Percentiles rank a stretch among this genome's conserved stretches.
These are phyloP conservation scores for Saiga tatarica DNA, from an alignment of 2,113 vertebrate species.

Conservation along the genomic window DNA sequence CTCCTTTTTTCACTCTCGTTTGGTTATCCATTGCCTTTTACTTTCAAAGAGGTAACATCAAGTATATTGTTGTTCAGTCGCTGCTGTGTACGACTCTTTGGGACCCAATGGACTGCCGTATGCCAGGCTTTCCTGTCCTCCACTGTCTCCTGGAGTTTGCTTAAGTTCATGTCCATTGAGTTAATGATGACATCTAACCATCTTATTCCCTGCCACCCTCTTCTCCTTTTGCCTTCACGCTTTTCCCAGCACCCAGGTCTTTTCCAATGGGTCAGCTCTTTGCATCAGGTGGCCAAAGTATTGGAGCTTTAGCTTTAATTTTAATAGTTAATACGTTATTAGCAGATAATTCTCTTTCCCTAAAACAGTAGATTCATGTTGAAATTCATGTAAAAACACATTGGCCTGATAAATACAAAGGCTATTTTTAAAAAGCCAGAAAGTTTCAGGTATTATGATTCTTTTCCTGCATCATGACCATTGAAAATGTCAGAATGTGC, in stretches of 20 bases:
- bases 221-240: background rate
- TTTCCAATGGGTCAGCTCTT: background rate
- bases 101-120: background rate
- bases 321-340: background rate
- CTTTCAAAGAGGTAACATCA: background rate
- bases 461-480: background rate
- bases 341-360: background rate
- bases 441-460: background rate
- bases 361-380: background rate
- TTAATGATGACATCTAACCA: background rate
- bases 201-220: background rate
- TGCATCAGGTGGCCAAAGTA: background rate
- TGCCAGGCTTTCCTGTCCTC: background rate
- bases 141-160: background rate
- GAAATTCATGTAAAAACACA: background rate
- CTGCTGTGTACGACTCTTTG: background rate
- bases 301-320: background rate
- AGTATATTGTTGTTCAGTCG: background rate
- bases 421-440: conserved; percentile 23
- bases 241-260: background rate
- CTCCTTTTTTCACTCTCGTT: background rate
- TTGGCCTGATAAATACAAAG: background rate
- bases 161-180: background rate
- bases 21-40: background rate
- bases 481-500: background rate